Conservation (phyloP, 2,797 vertebrate genomes). For the Mormyrus hasselquistii region DNA sequence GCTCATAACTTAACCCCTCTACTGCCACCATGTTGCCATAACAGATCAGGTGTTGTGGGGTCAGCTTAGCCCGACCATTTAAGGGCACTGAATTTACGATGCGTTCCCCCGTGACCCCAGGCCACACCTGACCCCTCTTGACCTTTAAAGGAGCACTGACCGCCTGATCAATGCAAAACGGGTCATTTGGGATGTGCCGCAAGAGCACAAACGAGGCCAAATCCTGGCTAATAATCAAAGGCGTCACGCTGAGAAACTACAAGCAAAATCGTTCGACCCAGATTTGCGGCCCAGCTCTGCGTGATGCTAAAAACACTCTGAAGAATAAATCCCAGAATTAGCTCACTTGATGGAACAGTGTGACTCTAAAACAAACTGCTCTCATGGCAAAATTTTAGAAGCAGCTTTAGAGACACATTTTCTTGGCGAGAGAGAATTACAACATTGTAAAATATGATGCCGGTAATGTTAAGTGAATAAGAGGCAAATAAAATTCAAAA, state of each 20-base stretch:
- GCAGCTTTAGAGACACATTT: not conserved
- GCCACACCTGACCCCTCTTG: conserved; percentile 12
- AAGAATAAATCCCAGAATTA: not conserved
- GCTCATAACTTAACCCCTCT: not conserved
- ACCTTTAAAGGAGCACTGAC: conserved; percentile 40
- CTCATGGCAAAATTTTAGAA: not conserved
- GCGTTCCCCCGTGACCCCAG: not conserved
- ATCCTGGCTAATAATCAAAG: conserved; percentile 20
- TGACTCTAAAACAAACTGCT: not conserved
- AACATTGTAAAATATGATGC: not conserved
- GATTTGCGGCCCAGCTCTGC: not conserved
- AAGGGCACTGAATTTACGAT: not conserved
- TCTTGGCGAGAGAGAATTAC: not conserved
- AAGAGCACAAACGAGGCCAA: conserved; percentile 27
- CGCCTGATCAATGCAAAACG: conserved; percentile 26
- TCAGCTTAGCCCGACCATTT: not conserved
- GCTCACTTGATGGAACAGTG: not conserved
- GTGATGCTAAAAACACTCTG: not conserved
- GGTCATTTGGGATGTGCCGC: not conserved
- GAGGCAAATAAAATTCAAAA: not conserved
- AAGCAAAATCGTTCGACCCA: not conserved
- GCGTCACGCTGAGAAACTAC: not conserved
- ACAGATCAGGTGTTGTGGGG: not conserved
- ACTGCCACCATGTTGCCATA: not conserved
- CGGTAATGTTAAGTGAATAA: not conserved